phyloP scores from a whole-genome alignment of 1,140 invertebrate genomes.

The Heliconius hewitsoni region DNA sequence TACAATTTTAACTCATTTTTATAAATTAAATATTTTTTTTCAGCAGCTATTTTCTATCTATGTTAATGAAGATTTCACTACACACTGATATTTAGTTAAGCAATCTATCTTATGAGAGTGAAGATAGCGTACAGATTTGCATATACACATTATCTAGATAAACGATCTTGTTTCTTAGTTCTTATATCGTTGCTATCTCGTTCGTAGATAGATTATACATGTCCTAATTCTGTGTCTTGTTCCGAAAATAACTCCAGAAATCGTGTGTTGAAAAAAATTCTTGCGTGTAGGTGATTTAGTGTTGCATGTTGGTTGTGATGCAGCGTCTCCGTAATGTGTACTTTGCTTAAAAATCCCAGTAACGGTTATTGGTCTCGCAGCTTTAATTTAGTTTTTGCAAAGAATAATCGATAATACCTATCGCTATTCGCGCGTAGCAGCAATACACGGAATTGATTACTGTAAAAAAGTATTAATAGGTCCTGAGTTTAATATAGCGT shows the following conservation, averaged over 20 bases:
- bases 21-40: neutral
- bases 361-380: conserved; percentile 10
- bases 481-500: neutral
- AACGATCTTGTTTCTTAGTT: conserved; percentile 39
- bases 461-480: conserved; percentile 11
- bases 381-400: conserved; percentile 21
- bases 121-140: conserved; percentile 5
- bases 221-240: conserved; percentile 45
- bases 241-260: conserved; percentile 43
- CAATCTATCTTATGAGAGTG: conserved; percentile 17
- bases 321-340: conserved; percentile 18
- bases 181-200: conserved; percentile 39
- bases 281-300: conserved; percentile 33
- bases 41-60: neutral
- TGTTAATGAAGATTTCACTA: neutral
- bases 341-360: conserved; percentile 19
- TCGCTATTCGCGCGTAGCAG: conserved; percentile 15
- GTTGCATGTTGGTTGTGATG: conserved; percentile 29
- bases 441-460: conserved; percentile 16
- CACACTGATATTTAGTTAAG: neutral
- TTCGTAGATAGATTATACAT: conserved; percentile 43
- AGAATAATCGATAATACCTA: conserved; percentile 27
- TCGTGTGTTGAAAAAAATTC: conserved; percentile 39
- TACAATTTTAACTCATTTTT: neutral
- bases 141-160: conserved; percentile 33